Evolutionary conservation across 2,797 vertebrate genomes (phyloP).

Genomic region (Buphagus erythrorhynchus): DNA sequence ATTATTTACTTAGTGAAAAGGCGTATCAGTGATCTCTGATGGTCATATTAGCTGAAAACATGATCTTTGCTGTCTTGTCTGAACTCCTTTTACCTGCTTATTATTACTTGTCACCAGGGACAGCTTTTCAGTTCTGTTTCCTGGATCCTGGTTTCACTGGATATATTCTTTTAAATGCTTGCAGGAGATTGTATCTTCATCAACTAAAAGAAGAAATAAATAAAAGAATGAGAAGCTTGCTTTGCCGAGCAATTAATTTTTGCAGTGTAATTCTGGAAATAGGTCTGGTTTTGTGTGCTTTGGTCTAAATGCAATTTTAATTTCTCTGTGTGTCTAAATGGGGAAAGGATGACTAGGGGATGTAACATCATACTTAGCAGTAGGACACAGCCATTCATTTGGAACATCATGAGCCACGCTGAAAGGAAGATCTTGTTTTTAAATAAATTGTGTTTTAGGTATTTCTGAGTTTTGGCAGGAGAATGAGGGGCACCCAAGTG

Average conservation of each 20-base stretch:
- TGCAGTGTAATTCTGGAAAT: background rate
- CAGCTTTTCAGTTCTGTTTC: background rate
- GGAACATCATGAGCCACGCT: background rate
- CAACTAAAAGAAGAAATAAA: constrained; percentile 33
- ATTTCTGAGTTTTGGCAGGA: constrained; percentile 3
- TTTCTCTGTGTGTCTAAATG: constrained; percentile 30
- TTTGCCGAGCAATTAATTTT: background rate
- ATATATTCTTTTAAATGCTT: background rate
- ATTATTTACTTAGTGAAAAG: background rate
- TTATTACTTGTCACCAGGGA: background rate
- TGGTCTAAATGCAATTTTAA: background rate
- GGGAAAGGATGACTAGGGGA: background rate
- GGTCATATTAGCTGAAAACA: background rate
- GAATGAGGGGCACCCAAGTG: background rate
- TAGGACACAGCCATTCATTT: constrained; percentile 8
- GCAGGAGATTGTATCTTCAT: background rate
- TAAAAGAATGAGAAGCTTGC: background rate
- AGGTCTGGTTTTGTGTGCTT: background rate
- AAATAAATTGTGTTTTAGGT: constrained; percentile 30
- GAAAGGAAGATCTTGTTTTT: background rate
- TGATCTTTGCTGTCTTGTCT: background rate
- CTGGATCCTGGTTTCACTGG: background rate
- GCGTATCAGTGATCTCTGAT: background rate
- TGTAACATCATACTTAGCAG: background rate
- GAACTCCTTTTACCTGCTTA: background rate